These are phyloP conservation scores for Numenius arquata DNA, from an alignment of 2,113 vertebrate species.

Conservation along the genomic window DNA sequence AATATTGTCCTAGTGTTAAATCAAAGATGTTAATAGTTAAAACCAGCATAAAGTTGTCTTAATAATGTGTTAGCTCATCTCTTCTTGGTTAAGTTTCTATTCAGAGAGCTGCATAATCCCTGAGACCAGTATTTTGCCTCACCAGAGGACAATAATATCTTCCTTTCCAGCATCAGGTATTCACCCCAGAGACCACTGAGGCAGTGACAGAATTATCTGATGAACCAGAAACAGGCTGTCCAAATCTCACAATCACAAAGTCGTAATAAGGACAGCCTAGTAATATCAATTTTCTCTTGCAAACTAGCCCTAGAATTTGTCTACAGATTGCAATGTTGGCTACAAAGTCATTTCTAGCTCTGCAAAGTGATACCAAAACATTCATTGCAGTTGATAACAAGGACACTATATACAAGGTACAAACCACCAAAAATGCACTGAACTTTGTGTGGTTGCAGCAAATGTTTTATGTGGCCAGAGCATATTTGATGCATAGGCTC, in stretches of 20 bases:
- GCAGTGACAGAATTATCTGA: not conserved
- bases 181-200: not conserved
- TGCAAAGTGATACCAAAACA: not conserved
- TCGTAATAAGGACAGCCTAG: not conserved
- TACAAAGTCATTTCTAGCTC: not conserved
- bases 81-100: not conserved
- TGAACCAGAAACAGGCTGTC: not conserved
- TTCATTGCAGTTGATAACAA: not conserved
- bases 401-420: not conserved
- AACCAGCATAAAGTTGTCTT: not conserved
- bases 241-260: not conserved
- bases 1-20: not conserved
- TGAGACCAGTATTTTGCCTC: not conserved
- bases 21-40: not conserved
- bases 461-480: not conserved
- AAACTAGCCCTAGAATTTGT: not conserved
- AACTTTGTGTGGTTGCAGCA: not conserved
- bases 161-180: not conserved
- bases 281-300: not conserved
- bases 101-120: not conserved
- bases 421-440: not conserved
- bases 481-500: not conserved
- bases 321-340: not conserved
- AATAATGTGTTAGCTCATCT: not conserved
- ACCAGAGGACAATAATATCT: not conserved